Evolutionary conservation across 1,140 invertebrate genomes (phyloP), one percentile per base, ranked within the genome.

Genomic region (Drosophila teissieri): DNA sequence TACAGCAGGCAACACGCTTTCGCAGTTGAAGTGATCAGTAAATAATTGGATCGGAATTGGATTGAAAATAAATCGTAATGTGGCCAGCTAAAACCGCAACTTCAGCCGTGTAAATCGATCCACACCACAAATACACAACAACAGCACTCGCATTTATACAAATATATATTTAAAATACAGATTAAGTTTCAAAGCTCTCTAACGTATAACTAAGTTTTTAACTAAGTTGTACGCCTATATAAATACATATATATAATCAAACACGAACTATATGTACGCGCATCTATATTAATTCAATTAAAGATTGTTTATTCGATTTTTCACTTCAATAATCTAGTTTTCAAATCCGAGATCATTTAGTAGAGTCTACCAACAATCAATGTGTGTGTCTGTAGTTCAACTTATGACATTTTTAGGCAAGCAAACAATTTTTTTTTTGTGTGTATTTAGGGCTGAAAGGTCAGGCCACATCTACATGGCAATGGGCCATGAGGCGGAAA

Each of bases 401-500:
- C 39, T 55, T 44, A 51, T 40, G 62, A 58, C 24, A 19, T 67
- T 84, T 77, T 84, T 73, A 65, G 60, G 67, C n/a, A 53, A 44
- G 17, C 34, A 56, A 53, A 51, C 45, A 24, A 11, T 57, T 88
- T 63, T 17, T 57, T 88, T 63, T 81, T 76, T 78, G 51, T 76
- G 51, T 76, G 42, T 40, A 75, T 46, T 44, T 72, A 64, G 42
- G 40, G 70, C 74, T 72, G 68, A 58, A 56, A 54, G 60, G 76
- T 51, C 36, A 40, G 70, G 88, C 86, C 83, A 91, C 84, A 88
- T 89, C 84, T 89, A 90, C 84, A 88, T 90, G 84, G 85, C 83
- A 72, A 70, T 27, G 36, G 52, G 61, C 57, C 63, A 63, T 73
- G 22, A 27, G 51, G 76, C 46, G 36, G 51, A 68, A 49, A 53